Base-by-base conservation (phyloP, 2,797 vertebrate species). In the Chrysolophus pictus region DNA sequence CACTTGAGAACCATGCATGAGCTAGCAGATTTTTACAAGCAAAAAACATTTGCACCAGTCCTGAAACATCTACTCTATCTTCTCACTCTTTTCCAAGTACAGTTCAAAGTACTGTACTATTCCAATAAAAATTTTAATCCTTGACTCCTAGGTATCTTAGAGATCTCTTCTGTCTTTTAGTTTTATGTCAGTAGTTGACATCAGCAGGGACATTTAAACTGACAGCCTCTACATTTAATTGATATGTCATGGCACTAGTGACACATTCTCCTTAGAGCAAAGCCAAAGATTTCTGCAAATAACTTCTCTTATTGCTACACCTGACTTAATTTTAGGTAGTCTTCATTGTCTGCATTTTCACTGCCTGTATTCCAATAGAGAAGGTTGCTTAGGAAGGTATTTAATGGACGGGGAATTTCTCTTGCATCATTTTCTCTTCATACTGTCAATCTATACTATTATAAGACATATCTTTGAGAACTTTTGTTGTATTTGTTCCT, bases 191-290 rank as follows among this genome's bases (percentile, higher is more conserved):
- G 56, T 46, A 79, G 24, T 18, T 58, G 56, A 87, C 19, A 90
- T 62, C 80, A 91, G 23, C 71, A 84, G 56, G 75, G 62, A 62
- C 68, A 82, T 92, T 90, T 78, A 84, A 91, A 93, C 39, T 76
- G 90, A 77, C 68, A 90, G 60, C 17, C 31, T 88, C 56, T 79
- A 31, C 90, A 93, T 82, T 91, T 94, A 82, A 79, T 77, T 84
- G 71, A 93, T 82, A 90, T 91, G 58, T 84, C 88, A 68, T 29
- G 37, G 24, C 24, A 14, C 5, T 2, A n/a, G 33, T 90, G 81
- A 82, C 53, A 84, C 9, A 31, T 65, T 82, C 44, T 91, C 11
- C 72, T 84, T 68, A 74, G 49, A 70, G 53, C 11, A 87, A 90
- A 91, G 28, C 17, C n/a, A 42, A 42, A 70, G 76, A 89, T 85